phyloP scores from a whole-genome alignment of 2,113 vertebrate genomes.

The Amblyopsis rosae region DNA sequence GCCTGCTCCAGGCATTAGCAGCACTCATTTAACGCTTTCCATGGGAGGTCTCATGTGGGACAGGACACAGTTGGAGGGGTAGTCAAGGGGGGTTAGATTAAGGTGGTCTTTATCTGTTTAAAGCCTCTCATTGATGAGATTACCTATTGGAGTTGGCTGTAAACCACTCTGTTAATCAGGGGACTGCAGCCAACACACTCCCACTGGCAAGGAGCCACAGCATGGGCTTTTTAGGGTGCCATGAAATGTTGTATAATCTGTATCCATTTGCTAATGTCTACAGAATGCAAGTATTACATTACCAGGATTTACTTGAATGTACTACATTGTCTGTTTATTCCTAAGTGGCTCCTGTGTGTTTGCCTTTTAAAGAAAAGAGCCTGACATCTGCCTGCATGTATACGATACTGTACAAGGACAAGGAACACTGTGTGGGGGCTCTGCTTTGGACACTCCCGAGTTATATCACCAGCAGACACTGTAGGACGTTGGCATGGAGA shows the following conservation, averaged over 20 bases:
- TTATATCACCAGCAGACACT: slow-evolving; percentile 52
- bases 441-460: slow-evolving; percentile 31
- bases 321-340: too few relatives aligned
- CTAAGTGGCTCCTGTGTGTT: too few relatives aligned
- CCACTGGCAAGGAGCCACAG: slow-evolving; percentile 79
- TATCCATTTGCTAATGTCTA: slow-evolving; percentile 67
- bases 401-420: neutral
- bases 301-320: slow-evolving; percentile 42
- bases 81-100: slow-evolving; percentile 42
- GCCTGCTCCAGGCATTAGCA: slow-evolving; percentile 79
- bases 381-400: slow-evolving; percentile 31
- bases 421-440: slow-evolving; percentile 1
- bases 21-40: slow-evolving; percentile 47
- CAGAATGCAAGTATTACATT: slow-evolving; percentile 41
- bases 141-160: slow-evolving; percentile 81
- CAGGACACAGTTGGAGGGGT: slow-evolving; percentile 52
- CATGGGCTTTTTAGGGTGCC: slow-evolving; percentile 58
- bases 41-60: slow-evolving; percentile 58
- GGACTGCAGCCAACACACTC: slow-evolving; percentile 77
- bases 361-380: too few relatives aligned
- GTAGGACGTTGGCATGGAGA: slow-evolving; percentile 51
- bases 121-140: slow-evolving; percentile 79
- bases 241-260: slow-evolving; percentile 63
- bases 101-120: slow-evolving; percentile 80
- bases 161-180: slow-evolving; percentile 76